A percentile compares a stretch with the other conserved stretches of the same genome.
Conservation (phyloP, 1,140 invertebrate species). For the Drosophila sturtevanti region DNA sequence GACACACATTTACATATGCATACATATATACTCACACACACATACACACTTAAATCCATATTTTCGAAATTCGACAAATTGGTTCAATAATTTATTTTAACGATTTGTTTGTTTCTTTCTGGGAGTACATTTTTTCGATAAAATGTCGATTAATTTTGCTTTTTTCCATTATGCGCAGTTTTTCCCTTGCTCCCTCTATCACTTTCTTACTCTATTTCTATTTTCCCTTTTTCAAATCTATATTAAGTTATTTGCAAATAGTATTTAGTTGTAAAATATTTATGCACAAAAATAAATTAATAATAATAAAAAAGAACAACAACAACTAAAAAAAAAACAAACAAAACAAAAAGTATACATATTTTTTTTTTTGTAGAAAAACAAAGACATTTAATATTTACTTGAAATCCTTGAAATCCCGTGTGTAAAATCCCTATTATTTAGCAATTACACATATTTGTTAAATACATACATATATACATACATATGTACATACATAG, state of each 20-base stretch:
- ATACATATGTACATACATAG: too few species aligned
- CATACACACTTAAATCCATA: conserved; percentile 23
- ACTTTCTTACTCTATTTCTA: background rate
- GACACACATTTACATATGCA: conserved; percentile 34
- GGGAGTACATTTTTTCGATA: conserved; percentile 21
- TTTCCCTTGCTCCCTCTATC: conserved; percentile 18
- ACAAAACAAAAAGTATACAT: conserved; percentile 54
- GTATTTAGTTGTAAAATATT: conserved; percentile 77
- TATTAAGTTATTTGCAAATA: conserved; percentile 66
- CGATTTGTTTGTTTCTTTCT: conserved; percentile 21
- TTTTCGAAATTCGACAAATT: conserved; percentile 58
- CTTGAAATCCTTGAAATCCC: too few species aligned
- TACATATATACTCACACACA: conserved; percentile 36
- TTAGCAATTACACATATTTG: too few species aligned
- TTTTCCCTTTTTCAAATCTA: conserved; percentile 33
- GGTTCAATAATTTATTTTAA: conserved; percentile 56
- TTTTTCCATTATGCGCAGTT: conserved; percentile 56
- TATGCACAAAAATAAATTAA: conserved; percentile 75
- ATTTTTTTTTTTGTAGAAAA: conserved; percentile 30
- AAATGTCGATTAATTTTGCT: conserved; percentile 22
- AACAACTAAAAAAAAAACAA: conserved; percentile 48
- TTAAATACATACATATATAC: too few species aligned
- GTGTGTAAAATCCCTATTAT: too few species aligned
- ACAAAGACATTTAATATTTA: background rate
- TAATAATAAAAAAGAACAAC: conserved; percentile 42